Evolutionary conservation across 2,113 vertebrate genomes (phyloP).

Genomic region (Ptychochromis oligacanthus): DNA sequence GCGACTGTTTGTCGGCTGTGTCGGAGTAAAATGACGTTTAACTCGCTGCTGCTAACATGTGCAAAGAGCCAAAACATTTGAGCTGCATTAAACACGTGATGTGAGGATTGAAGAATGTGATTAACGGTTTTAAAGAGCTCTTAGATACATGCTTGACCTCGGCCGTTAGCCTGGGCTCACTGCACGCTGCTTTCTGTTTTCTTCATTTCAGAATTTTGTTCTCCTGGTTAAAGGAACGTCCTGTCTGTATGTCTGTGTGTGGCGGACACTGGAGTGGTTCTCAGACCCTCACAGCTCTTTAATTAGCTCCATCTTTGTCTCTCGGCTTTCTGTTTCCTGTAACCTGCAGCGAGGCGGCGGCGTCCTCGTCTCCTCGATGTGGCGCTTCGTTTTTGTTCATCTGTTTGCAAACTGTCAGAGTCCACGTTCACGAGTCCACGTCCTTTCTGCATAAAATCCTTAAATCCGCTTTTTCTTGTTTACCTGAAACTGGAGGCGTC

Average conservation of each 20-base stretch:
- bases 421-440: too few relatives aligned
- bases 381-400: not conserved
- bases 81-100: not conserved
- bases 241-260: too few relatives aligned
- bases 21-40: too few relatives aligned
- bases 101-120: not conserved
- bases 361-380: not conserved
- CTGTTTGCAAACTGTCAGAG: not conserved
- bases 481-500: not conserved
- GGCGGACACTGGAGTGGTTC: fast-evolving
- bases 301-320: not conserved
- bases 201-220: not conserved
- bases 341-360: not conserved
- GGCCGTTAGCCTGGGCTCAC: not conserved
- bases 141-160: not conserved
- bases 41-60: too few relatives aligned
- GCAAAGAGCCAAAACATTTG: too few relatives aligned
- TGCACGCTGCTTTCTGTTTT: not conserved
- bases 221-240: too few relatives aligned
- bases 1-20: too few relatives aligned
- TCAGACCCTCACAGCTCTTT: not conserved
- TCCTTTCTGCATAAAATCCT: not conserved
- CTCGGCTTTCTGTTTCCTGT: not conserved
- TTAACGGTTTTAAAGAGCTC: fast-evolving
- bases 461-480: not conserved